Base-by-base conservation (phyloP, 2,888 invertebrate species). In the Salpingus planirostris region DNA sequence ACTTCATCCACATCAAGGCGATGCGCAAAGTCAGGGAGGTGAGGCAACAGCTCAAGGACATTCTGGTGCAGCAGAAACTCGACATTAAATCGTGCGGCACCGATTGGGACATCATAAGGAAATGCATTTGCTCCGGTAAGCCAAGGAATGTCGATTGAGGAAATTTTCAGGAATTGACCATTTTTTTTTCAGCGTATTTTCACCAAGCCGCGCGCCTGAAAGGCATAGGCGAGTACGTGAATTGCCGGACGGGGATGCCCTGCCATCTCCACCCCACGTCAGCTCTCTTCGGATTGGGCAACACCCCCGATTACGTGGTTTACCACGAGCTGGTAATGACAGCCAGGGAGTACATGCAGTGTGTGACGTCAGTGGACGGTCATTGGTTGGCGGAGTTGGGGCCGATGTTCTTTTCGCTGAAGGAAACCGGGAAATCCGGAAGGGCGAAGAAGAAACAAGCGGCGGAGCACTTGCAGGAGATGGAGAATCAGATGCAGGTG, bases 291-390 rank as follows among this genome's bases (percentile, higher is more conserved):
- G 97, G 98, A 0, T 84, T 98, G 67, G 98, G 97, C 14, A 89
- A 80, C 59, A 93, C 93, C 0, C 96, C 97, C 0, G 96, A 97
- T 67, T 98, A 97, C 66, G 93, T 96, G 24, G 96, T 98, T 12
- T 98, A 98, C 68, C 98, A 98, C 65, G 98, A 98, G 68, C 76
- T 98, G 24, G 87, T 98, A 45, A 98, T 98, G 97, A 99, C 98
- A 14, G 85, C 89, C 21, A 62, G 79, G 62, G 87, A 93, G 67
- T 98, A 96, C 67, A 98, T 98, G 97, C 97, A 98, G 66, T 97
- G 96, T 60, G 98, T 98, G 18, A 99, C 98, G 0, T 88, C 97
- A 0, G 98, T 97, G 0, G 98, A 99, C 64, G 97, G 95, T 0
- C 78, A 90, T 42, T 99, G 98, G 98, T 67, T 99, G 31, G 97